These are phyloP conservation scores for Lepidurus apus DNA, from an alignment of 1,140 invertebrate genomes.

Conservation along the genomic window DNA sequence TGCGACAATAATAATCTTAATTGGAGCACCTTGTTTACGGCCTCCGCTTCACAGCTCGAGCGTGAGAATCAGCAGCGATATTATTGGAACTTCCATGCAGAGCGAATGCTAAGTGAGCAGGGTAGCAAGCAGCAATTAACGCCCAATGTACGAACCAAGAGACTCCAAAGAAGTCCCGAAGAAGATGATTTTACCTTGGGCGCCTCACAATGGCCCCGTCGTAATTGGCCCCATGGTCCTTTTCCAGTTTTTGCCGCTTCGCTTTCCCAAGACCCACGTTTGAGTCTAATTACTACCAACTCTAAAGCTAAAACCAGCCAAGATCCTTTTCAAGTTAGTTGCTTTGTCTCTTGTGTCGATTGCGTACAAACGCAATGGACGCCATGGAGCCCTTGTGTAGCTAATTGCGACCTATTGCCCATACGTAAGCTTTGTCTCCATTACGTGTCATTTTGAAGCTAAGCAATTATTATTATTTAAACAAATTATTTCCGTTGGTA, in stretches of 20 bases:
- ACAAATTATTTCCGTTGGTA: conserved; percentile 11
- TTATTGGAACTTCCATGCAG: background rate
- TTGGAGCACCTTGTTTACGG: background rate
- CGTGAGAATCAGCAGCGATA: background rate
- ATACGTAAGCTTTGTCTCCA: background rate
- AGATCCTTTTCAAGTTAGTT: conserved; percentile 8
- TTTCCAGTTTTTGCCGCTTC: background rate
- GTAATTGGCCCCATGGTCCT: background rate
- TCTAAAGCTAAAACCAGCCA: background rate
- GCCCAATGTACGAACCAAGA: background rate
- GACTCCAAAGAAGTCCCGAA: background rate
- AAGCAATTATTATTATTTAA: no score
- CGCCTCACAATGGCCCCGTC: background rate
- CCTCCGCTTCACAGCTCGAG: background rate
- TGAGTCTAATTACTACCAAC: background rate
- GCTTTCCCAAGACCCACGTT: background rate
- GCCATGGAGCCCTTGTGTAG: background rate
- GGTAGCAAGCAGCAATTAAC: background rate
- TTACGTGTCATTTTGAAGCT: conserved; percentile 29
- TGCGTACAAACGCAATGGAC: background rate
- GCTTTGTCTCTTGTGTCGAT: background rate
- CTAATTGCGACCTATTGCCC: conserved; percentile 14
- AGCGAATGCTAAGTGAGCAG: background rate
- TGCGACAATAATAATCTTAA: background rate
- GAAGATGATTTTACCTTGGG: conserved; percentile 12